Conservation (phyloP, 2,797 vertebrate species). For the Sebastes wilsoni region DNA sequence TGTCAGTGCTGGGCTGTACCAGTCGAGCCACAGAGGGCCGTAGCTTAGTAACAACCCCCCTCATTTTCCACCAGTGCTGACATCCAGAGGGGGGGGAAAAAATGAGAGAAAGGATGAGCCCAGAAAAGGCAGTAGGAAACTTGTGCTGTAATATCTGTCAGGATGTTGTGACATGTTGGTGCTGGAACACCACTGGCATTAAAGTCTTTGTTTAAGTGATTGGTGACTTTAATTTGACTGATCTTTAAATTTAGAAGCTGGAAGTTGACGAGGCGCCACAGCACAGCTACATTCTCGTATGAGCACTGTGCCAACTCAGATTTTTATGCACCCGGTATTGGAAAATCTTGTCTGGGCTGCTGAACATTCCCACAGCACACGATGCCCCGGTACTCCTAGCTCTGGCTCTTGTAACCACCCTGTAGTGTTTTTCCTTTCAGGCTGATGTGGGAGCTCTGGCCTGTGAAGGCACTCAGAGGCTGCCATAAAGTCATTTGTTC, state of each 20-base stretch:
- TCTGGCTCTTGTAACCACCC: slow-evolving; percentile 29
- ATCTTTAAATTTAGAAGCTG: slow-evolving; percentile 31
- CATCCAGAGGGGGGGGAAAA: slow-evolving; percentile 10
- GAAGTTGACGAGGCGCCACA: slow-evolving; percentile 32
- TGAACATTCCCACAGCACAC: slow-evolving; percentile 52
- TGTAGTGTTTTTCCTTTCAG: slow-evolving; percentile 41
- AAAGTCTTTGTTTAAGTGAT: slow-evolving; percentile 49
- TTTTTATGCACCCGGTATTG: slow-evolving; percentile 12
- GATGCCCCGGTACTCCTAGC: slow-evolving; percentile 38
- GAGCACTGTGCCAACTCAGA: not conserved
- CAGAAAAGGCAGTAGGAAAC: slow-evolving; percentile 68
- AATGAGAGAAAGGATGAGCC: slow-evolving; percentile 44
- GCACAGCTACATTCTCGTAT: not conserved
- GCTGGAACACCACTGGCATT: slow-evolving; percentile 40
- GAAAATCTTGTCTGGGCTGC: slow-evolving; percentile 40
- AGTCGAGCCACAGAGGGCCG: slow-evolving; percentile 29
- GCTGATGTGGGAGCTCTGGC: slow-evolving; percentile 42
- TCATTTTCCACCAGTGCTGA: slow-evolving; percentile 58
- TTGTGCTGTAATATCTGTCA: slow-evolving; percentile 50
- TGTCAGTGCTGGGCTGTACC: slow-evolving; percentile 60
- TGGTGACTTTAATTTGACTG: slow-evolving; percentile 50
- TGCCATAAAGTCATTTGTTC: slow-evolving; percentile 65
- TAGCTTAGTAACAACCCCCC: slow-evolving; percentile 44
- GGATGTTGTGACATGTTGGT: slow-evolving; percentile 58
- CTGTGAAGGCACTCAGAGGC: slow-evolving; percentile 21